These are phyloP conservation scores for Achlya flavicornis DNA, from an alignment of 2,888 invertebrate genomes.

Conservation along the genomic window DNA sequence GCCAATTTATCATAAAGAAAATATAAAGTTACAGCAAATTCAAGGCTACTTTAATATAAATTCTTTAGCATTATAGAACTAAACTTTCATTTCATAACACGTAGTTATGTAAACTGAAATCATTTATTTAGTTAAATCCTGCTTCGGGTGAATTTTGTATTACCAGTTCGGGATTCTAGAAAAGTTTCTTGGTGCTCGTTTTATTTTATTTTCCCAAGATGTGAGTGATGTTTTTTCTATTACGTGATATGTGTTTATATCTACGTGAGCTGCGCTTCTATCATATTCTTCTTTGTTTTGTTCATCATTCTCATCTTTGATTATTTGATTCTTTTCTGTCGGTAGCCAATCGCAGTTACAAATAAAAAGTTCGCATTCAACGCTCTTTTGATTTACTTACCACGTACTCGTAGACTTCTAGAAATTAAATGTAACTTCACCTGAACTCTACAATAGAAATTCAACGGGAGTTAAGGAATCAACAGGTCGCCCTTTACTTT, in stretches of 20 bases:
- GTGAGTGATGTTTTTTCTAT: background rate
- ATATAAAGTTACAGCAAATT: background rate
- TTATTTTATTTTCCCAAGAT: background rate
- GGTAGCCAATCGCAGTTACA: background rate
- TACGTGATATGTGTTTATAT: background rate
- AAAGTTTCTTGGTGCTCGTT: background rate
- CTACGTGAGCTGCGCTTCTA: background rate
- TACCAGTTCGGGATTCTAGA: background rate
- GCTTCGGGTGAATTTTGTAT: constrained; percentile 1
- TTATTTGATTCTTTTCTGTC: too few relatives aligned
- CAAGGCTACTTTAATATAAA: background rate
- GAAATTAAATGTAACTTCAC: background rate
- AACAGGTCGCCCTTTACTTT: constrained; percentile 4
- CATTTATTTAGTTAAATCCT: background rate
- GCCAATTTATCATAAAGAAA: background rate
- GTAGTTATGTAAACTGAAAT: constrained; percentile 1
- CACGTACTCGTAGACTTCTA: background rate
- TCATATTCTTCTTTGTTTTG: background rate
- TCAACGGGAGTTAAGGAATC: background rate
- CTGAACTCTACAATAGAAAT: background rate
- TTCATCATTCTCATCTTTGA: background rate
- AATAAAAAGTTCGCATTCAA: background rate
- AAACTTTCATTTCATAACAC: constrained; percentile 3
- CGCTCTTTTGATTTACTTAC: background rate
- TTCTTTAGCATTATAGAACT: background rate